phyloP scores from a whole-genome alignment of 2,888 invertebrate genomes.

The Campopleginae sp. region DNA sequence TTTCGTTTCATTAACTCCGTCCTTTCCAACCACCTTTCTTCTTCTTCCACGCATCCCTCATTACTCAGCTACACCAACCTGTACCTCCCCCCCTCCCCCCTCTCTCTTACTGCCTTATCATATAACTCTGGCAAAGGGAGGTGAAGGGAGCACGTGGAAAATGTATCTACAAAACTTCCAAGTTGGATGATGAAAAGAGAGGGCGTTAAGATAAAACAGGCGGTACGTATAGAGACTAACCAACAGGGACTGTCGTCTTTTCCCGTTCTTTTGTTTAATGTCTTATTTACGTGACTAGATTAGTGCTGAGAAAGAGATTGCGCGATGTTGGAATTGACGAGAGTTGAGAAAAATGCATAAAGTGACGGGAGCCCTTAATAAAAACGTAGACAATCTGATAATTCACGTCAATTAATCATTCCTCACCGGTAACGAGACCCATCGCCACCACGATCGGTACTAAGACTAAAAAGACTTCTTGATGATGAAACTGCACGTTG shows the following conservation, averaged over 20 bases:
- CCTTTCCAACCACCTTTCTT: slow-evolving; percentile 42
- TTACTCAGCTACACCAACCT: slow-evolving; percentile 44
- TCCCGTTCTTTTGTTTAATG: slow-evolving; percentile 39
- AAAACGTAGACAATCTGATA: background rate
- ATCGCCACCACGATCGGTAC: background rate
- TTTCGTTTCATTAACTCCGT: slow-evolving; percentile 77
- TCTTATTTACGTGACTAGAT: slow-evolving; percentile 56
- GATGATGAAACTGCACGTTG: background rate
- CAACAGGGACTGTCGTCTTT: slow-evolving; percentile 2
- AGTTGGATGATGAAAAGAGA: slow-evolving; percentile 24
- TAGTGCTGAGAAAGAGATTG: slow-evolving; percentile 42
- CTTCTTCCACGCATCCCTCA: slow-evolving; percentile 52
- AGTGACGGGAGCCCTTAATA: background rate
- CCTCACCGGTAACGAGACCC: background rate
- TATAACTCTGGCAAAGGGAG: slow-evolving; percentile 9
- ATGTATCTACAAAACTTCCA: slow-evolving; percentile 49
- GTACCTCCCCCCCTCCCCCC: background rate
- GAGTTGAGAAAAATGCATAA: background rate
- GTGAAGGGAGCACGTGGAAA: slow-evolving; percentile 20
- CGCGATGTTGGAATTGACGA: slow-evolving; percentile 30
- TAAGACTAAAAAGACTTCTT: no score
- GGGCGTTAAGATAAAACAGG: slow-evolving; percentile 11
- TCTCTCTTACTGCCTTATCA: slow-evolving; percentile 44
- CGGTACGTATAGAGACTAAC: background rate
- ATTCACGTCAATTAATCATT: background rate